Conservation (phyloP, 2,797 vertebrate species). For the Nannoperca obscura region DNA sequence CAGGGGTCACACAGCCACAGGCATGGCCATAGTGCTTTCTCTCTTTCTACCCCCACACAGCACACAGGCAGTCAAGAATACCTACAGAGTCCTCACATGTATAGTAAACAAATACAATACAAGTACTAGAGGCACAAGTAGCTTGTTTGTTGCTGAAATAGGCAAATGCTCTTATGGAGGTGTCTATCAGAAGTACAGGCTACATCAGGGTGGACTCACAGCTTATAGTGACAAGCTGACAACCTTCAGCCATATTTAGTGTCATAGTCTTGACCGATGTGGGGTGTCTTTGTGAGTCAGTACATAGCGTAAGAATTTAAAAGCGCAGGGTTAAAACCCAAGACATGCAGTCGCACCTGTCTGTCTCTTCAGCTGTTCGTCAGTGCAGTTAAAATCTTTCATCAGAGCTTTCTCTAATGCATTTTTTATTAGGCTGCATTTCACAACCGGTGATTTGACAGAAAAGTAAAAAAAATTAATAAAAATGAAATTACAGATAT, state of each 20-base stretch:
- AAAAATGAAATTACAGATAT: too few relatives aligned
- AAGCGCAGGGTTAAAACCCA: constrained; percentile 1
- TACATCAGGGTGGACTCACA: constrained; percentile 10
- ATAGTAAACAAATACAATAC: background rate
- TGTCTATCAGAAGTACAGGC: background rate
- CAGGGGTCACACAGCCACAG: constrained; percentile 51
- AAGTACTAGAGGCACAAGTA: background rate
- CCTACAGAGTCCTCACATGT: constrained; percentile 13
- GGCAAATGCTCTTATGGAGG: background rate
- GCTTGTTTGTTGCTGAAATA: constrained; percentile 22
- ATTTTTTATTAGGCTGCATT: background rate
- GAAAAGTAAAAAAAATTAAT: background rate
- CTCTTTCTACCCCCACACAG: background rate
- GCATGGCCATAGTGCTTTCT: constrained; percentile 19
- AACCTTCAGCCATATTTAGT: background rate
- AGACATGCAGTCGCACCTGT: background rate
- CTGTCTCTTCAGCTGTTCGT: background rate
- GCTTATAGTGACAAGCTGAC: constrained; percentile 12
- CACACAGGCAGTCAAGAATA: background rate
- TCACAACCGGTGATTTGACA: background rate
- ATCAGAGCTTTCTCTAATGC: background rate
- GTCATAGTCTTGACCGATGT: background rate
- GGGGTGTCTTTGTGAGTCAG: background rate
- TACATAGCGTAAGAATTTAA: background rate
- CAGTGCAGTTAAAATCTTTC: background rate